Evolutionary conservation across 2,113 vertebrate genomes (phyloP), one percentile per base, ranked within the genome.

Genomic region (Oncorhynchus tshawytscha): DNA sequence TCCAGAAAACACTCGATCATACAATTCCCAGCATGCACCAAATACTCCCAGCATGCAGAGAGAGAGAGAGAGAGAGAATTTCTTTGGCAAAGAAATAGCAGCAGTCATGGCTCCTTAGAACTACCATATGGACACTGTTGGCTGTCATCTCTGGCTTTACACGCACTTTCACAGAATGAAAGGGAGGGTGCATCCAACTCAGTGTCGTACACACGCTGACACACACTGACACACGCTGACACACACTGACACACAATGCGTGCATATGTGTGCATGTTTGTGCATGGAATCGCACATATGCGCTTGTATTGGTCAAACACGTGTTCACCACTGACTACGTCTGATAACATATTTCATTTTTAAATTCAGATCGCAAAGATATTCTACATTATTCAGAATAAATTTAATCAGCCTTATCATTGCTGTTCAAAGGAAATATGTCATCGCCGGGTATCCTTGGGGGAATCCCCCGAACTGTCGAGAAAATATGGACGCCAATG

Each of bases 51-150:
- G 11, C 49, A 51, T 15, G 3, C 49, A 51, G 11, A 51, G 12
- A 51, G 12, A 51, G 3, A 60, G 71, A 72, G 16, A 27, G 25
- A 71, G 25, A 29, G 11, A 25, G 25, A 60, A 25, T 22, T 25
- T 22, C 13, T 7, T 25, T 67, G 16, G 66, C 66, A 34, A 3
- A 18, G 66, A 15, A 67, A 34, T 5, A 18, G 66, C 25, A 67
- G 66, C 7, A 29, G 31, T 16, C 27, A 34, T 20, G 67, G 67
- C 31, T 68, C 31, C 67, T 39, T 27, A 57, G 27, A 73, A 31
- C 5, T 39, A 31, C 59, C 71, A 73, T 73, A 73, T 62, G 71
- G 54, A 64, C n/a, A 31, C 54, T 62, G 31, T 60, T 8, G 2
- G 57, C 57, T 48, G n/a, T 57, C 18, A 39, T 34, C 16, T 1